Percentiles rank a stretch among this genome's conserved stretches.
phyloP scores from a whole-genome alignment of 1,140 invertebrate species.

The Bicyclus anynana region DNA sequence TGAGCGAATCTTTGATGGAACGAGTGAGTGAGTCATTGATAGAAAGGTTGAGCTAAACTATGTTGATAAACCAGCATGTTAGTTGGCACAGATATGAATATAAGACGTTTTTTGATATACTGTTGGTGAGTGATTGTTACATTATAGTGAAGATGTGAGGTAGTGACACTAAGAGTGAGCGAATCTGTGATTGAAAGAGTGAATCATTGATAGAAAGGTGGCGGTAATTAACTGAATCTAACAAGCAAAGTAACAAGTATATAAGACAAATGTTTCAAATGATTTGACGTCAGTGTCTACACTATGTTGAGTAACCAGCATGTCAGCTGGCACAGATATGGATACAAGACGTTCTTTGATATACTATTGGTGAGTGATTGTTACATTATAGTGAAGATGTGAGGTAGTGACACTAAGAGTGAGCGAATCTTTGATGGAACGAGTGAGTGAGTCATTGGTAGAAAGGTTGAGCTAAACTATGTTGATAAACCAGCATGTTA shows the following conservation, averaged over 20 bases:
- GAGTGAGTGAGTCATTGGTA: too few species aligned
- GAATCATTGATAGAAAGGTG: background rate
- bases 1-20: background rate
- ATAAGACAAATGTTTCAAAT: too few species aligned
- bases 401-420: background rate
- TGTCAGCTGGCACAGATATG: conserved; percentile 55
- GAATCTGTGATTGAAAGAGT: background rate
- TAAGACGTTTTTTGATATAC: conserved; percentile 54
- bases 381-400: too few species aligned
- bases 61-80: conserved; percentile 47
- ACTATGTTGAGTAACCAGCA: too few species aligned
- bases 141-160: too few species aligned
- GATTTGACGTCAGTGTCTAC: too few species aligned
- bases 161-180: background rate
- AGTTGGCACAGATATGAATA: conserved; percentile 60
- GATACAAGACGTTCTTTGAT: conserved; percentile 59
- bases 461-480: too few species aligned
- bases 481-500: too few species aligned
- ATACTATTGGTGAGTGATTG: conserved; percentile 48
- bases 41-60: background rate
- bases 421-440: background rate
- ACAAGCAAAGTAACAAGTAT: too few species aligned
- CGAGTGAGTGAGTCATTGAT: background rate
- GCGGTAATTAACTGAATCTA: background rate
- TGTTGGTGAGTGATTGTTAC: conserved; percentile 43